Percentiles rank a stretch among this genome's conserved stretches.
Conservation (phyloP, 2,888 invertebrate genomes). For the Melolontha melolontha region DNA sequence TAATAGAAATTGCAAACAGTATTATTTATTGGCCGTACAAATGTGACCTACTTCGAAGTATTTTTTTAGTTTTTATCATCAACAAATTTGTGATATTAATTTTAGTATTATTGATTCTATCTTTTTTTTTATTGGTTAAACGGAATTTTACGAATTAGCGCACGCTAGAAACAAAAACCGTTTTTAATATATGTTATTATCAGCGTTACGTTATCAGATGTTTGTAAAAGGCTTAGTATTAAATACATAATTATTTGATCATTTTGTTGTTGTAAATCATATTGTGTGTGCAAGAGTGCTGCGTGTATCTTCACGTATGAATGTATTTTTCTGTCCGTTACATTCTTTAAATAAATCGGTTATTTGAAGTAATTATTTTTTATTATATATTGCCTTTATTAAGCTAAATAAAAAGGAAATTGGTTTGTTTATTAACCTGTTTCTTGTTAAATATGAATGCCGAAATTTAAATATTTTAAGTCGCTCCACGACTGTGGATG, state of each 20-base stretch:
- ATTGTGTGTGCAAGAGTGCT: conserved; percentile 1
- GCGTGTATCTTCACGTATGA: conserved; percentile 2
- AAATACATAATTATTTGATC: conserved; percentile 41
- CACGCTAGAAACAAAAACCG: conserved; percentile 2
- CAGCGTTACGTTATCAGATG: conserved; percentile 23
- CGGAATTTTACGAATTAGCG: conserved; percentile 1
- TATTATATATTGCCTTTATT: no score
- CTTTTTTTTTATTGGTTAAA: conserved; percentile 25
- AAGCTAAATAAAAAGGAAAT: no score
- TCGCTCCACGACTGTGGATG: no score
- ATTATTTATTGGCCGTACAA: conserved; percentile 32
- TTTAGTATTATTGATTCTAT: conserved; percentile 44
- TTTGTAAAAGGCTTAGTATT: conserved; percentile 38
- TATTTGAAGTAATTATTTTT: no score
- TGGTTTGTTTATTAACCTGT: no score
- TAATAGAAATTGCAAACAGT: conserved; percentile 19
- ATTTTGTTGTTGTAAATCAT: conserved; percentile 27
- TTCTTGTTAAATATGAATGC: no score
- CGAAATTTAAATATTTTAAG: no score
- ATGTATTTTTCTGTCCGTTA: conserved; percentile 2
- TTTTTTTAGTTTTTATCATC: conserved; percentile 36
- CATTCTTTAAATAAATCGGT: no score
- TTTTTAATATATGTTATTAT: conserved; percentile 39
- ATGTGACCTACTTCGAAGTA: conserved; percentile 19
- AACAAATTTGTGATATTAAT: conserved; percentile 57